These are phyloP conservation scores for Rhegmatorhina hoffmannsi DNA, from an alignment of 2,113 vertebrate genomes.

Conservation along the genomic window DNA sequence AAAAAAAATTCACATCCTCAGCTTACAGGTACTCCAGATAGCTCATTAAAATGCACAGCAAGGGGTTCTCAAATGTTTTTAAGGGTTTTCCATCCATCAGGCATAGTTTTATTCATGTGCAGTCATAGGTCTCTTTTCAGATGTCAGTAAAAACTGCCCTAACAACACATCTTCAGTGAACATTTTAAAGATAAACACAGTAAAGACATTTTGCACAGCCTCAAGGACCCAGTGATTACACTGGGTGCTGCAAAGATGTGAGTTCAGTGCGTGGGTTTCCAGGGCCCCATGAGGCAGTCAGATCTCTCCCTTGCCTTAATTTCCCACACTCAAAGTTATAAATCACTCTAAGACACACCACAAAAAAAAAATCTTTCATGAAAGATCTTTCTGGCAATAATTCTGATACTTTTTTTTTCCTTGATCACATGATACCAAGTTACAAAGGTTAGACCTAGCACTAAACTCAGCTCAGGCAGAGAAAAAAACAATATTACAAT, in stretches of 20 bases:
- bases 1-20: not conserved
- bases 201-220: not conserved
- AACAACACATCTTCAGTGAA: not conserved
- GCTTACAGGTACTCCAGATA: not conserved
- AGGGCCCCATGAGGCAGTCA: not conserved
- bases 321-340: not conserved
- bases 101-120: not conserved
- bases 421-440: not conserved
- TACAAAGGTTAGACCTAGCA: not conserved
- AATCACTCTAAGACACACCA: not conserved
- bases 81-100: not conserved
- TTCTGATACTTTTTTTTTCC: not conserved
- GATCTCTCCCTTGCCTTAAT: not conserved
- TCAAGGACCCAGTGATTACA: not conserved
- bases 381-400: not conserved
- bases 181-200: not conserved
- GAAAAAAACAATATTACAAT: fast-evolving
- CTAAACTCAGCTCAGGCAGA: not conserved
- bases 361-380: not conserved
- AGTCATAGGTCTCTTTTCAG: fast-evolving
- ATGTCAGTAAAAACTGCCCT: not conserved
- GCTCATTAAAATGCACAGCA: not conserved
- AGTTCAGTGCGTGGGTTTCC: not conserved
- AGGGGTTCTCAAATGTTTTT: not conserved
- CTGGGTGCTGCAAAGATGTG: not conserved